Evolutionary conservation across 1,140 invertebrate genomes (phyloP).

Genomic region (Heterodera schachtii): DNA sequence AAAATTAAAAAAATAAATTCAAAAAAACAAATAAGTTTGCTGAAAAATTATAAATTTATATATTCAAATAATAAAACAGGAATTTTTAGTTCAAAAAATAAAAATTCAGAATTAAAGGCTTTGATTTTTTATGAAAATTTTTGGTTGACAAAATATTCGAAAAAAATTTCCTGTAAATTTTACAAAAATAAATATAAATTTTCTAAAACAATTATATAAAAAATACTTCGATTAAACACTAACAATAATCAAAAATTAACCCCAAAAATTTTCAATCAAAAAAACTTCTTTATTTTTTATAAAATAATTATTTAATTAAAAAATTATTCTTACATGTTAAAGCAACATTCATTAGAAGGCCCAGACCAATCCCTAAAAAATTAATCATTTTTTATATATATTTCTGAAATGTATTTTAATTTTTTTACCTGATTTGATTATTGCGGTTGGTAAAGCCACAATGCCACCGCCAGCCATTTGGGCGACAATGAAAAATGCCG

Average conservation of each 20-base stretch:
- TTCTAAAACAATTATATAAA: neutral
- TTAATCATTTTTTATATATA: conserved; percentile 60
- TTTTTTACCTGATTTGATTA: conserved; percentile 72
- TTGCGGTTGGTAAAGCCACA: conserved; percentile 74
- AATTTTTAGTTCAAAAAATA: too few species aligned
- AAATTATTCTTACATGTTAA: neutral
- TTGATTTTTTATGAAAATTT: too few species aligned
- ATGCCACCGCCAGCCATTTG: conserved; percentile 79
- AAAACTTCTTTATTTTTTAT: neutral
- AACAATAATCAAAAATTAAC: neutral
- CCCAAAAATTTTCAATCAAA: neutral
- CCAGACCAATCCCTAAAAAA: neutral
- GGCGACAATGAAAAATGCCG: conserved; percentile 72
- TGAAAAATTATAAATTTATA: too few species aligned
- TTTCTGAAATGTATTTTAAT: conserved; percentile 16
- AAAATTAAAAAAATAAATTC: neutral
- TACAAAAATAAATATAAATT: conserved; percentile 22
- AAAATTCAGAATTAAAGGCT: too few species aligned
- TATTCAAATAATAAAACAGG: too few species aligned
- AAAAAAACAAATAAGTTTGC: too few species aligned
- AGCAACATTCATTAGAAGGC: neutral
- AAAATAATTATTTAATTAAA: conserved; percentile 11
- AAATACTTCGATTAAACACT: too few species aligned
- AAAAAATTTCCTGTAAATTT: too few species aligned
- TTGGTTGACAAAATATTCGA: too few species aligned